A percentile compares a stretch with the other conserved stretches of the same genome.
phyloP scores from a whole-genome alignment of 1,140 invertebrate species.

The Trialeurodes vaporariorum region DNA sequence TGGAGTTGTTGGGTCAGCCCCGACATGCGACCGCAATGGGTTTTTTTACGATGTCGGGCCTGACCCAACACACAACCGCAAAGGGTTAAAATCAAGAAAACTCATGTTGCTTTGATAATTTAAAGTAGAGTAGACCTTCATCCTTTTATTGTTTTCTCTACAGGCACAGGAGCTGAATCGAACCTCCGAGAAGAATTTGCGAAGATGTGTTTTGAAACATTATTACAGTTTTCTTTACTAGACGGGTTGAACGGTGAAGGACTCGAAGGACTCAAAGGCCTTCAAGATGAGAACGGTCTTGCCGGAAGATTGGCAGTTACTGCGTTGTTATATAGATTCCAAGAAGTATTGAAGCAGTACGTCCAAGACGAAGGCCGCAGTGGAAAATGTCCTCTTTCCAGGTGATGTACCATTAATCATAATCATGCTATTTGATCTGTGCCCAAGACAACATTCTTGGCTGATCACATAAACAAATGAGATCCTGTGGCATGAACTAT shows the following conservation, averaged over 20 bases:
- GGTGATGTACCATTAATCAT: constrained; percentile 45
- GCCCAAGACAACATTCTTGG: too few relatives aligned
- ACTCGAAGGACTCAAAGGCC: constrained; percentile 26
- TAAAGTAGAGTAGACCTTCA: neutral
- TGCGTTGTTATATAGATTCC: constrained; percentile 79
- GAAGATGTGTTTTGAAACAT: constrained; percentile 89
- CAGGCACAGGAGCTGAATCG: constrained; percentile 72
- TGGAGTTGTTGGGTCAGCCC: too few relatives aligned
- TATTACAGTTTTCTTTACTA: constrained; percentile 81
- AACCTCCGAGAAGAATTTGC: constrained; percentile 88
- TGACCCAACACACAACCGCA: too few relatives aligned
- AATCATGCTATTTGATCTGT: constrained; percentile 14
- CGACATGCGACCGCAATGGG: too few relatives aligned
- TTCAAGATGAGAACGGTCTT: constrained; percentile 43
- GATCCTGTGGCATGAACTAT: too few relatives aligned
- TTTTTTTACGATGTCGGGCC: too few relatives aligned
- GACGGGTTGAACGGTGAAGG: constrained; percentile 45
- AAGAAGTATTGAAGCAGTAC: constrained; percentile 82
- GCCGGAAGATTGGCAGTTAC: constrained; percentile 80
- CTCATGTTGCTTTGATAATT: neutral
- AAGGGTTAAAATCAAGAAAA: too few relatives aligned
- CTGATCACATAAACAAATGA: too few relatives aligned
- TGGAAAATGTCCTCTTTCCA: constrained; percentile 80
- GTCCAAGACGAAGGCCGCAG: constrained; percentile 77
- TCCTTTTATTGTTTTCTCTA: constrained; percentile 18